Base-by-base conservation (phyloP, 2,113 vertebrate species). In the Leptobrachium ailaonicum region DNA sequence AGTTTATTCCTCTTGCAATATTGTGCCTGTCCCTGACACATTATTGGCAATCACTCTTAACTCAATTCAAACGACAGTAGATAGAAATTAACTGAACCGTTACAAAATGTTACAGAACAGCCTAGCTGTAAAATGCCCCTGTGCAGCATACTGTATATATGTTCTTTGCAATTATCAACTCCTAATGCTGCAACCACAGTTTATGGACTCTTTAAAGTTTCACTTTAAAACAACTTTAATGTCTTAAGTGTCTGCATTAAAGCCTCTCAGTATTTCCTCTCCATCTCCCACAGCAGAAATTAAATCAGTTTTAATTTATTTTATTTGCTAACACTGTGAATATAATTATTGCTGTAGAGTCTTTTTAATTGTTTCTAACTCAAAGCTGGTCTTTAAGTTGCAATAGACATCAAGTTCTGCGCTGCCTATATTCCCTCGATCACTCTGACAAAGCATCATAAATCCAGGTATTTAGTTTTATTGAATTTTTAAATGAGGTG, bases 391-490 rank as follows among this genome's bases (percentile, higher is more conserved):
- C 90, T 94, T 92, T 91, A 92, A 90, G 91, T 92, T 92, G 90
- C 88, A 88, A 89, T 90, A 88, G 87, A 88, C 85, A 89, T 90
- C 88, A 86, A 87, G 92, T 91, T 91, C 87, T 79, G 80, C 83
- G 83, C 87, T 91, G 91, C 91, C 89, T 89, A 84, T 91, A 89
- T 89, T 91, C 90, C 88, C 90, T 83, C 87, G 92, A 88, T 90
- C 89, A 86, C 90, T 93, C 86, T 91, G 90, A 93, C 91, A 93
- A 93, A 94, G 89, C 82, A 83, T 90, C 91, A 92, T 94, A 94
- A 94, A 94, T 94, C 89, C 88, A 94, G 91, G 91, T 94, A 94
- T 94, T 94, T 94, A 94, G 89, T 90, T 86, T 94, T 94, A 94
- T 94, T 94, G 93, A 93, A 93, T 93, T 94, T 93, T 91, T 88